Base-by-base conservation (phyloP, 2,888 invertebrate genomes). In the Dusona sp. region DNA sequence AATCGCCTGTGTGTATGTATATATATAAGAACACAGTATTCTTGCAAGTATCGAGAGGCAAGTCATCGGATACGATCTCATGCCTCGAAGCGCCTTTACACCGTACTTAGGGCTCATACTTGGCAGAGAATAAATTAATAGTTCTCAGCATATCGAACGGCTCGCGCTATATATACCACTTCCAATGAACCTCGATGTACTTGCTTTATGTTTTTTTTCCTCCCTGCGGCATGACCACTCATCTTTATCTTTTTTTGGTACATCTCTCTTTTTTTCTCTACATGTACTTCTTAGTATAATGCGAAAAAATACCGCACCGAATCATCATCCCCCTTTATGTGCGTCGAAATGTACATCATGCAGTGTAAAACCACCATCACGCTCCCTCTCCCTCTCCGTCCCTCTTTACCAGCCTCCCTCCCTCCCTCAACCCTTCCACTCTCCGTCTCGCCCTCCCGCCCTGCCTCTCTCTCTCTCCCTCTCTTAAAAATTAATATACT, bases 61-160 rank as follows among this genome's bases (percentile, higher is more conserved):
- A 74, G 85, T 89, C 89, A 91, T 91, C 91, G 90, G 90, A 89
- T 89, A 88, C 88, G 88, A 90, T 91, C 90, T 92, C 90, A 90
- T 92, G 91, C 91, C 92, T 92, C 89, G 88, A 87, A 92, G 92
- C 92, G 90, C 90, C 90, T 92, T 92, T 90, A 92, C 92, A 93
- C 93, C 92, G 91, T 92, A 93, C 93, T 93, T 93, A 93, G 91
- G 81, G 89, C 88, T 79, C 88, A 89, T 90, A 91, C 91, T 92
- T 91, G 90, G 89, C 89, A 88, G 89, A 89, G 92, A 93, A 93
- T 93, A 93, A 93, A 93, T 93, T 93, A 93, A 93, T 93, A 93
- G 92, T 91, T 91, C 90, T 89, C 87, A 90, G 86, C 83, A 81
- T 84, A 83, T 68, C 84, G 84, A 74, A 61, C 42, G 80, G 70